Percentiles rank a stretch among this genome's conserved stretches.
Conservation (phyloP, 1,140 invertebrate species). For the Gryon sp. region DNA sequence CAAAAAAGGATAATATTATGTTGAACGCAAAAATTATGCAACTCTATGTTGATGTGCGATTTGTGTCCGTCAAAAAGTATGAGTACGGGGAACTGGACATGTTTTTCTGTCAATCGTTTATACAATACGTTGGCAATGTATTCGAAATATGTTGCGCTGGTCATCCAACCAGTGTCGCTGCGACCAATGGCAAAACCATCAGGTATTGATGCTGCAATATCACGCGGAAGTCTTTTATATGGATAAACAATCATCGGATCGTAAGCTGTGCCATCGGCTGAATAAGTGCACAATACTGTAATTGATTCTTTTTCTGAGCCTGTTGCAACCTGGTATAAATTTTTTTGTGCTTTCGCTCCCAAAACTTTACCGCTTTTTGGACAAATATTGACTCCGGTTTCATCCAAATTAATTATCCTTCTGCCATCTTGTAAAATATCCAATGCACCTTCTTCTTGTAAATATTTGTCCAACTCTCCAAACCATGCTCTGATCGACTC, state of each 20-base stretch:
- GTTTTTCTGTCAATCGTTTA: background rate
- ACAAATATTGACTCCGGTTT: slow-evolving; percentile 28
- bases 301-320: slow-evolving; percentile 63
- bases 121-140: slow-evolving; percentile 69
- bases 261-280: slow-evolving; percentile 57
- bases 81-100: background rate
- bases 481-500: slow-evolving; percentile 46
- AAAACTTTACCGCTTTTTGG: background rate
- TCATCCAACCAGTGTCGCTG: slow-evolving; percentile 75
- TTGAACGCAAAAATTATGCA: too few relatives aligned
- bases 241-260: slow-evolving; percentile 62
- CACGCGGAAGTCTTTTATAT: slow-evolving; percentile 33
- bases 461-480: background rate
- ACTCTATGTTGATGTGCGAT: too few relatives aligned
- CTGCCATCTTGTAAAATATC: background rate
- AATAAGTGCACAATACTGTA: slow-evolving; percentile 65
- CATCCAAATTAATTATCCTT: slow-evolving; percentile 60
- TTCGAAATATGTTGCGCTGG: slow-evolving; percentile 72
- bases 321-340: background rate
- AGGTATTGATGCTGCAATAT: slow-evolving; percentile 60
- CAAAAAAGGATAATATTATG: too few relatives aligned
- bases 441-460: slow-evolving; percentile 5
- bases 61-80: background rate
- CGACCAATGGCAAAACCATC: slow-evolving; percentile 68
- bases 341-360: background rate